Base-by-base conservation (phyloP, 2,888 invertebrate species). In the Amorpha juglandis region DNA sequence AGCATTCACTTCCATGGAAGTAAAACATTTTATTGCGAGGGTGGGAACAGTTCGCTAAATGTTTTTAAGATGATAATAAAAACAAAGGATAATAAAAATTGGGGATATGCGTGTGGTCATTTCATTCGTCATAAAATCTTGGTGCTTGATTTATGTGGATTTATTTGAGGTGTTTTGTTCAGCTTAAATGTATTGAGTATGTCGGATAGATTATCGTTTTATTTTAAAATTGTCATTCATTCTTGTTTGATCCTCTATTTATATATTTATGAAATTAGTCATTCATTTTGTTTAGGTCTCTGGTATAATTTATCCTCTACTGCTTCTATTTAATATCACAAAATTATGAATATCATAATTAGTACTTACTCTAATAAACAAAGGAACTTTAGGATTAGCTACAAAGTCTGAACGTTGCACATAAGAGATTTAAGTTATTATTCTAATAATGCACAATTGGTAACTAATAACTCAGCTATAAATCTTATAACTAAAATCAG, bases 31-130 rank as follows among this genome's bases (percentile, higher is more conserved):
- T 81, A 81, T 72, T 72, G 71, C 71, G 19, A 8, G 48, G 48
- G 48, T 33, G 64, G 64, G 58, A 58, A 65, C 48, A 66, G 72
- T 45, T 45, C 72, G 67, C 79, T 78, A 76, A 81, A 81, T 74
- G 74, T 70, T 72, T n/a, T 76, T 74, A 75, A 74, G 74, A 77
- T 74, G 75, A 71, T 73, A 75, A 78, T 80, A 82, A 82, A 80
- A 62, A 63, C 67, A 70, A 74, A 67, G 69, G 74, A 69, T 72
- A 74, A 76, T 75, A 78, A 78, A 76, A 76, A 78, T 77, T 75
- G 71, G 58, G 68, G 71, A 69, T 69, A 69, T 70, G 64, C 68
- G 67, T 70, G 65, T 70, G 65, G 67, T 64, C 64, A 62, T 74
- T 76, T 76, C 71, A 73, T 76, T 74, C 65, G 68, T 69, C 67